Evolutionary conservation across 2,888 invertebrate genomes (phyloP).

Genomic region (Sinotaia quadrata): DNA sequence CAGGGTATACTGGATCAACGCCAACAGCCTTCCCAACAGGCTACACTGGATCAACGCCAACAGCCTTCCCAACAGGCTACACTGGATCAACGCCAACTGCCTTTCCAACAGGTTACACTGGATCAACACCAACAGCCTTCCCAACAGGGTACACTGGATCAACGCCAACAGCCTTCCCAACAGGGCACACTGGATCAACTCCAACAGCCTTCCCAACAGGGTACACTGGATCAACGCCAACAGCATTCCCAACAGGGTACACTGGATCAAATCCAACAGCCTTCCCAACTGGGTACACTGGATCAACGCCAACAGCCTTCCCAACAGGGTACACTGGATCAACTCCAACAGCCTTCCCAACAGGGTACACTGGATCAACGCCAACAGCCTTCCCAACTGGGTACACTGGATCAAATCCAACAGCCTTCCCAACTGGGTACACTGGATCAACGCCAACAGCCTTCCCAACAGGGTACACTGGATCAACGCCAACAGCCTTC

Average conservation of each 20-base stretch:
- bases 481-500: slow-evolving; percentile 33
- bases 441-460: slow-evolving; percentile 34
- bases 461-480: slow-evolving; percentile 23
- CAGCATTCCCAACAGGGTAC: too few species aligned
- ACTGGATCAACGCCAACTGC: background rate
- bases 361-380: slow-evolving; percentile 8
- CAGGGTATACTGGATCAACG: slow-evolving; percentile 25
- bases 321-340: slow-evolving; percentile 15
- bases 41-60: slow-evolving; percentile 44
- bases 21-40: slow-evolving; percentile 27
- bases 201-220: slow-evolving; percentile 27
- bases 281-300: slow-evolving; percentile 22
- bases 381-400: slow-evolving; percentile 27
- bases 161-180: too few species aligned
- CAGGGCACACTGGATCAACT: slow-evolving; percentile 6
- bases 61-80: background rate
- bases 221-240: too few species aligned
- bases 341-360: slow-evolving; percentile 32
- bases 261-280: slow-evolving; percentile 19
- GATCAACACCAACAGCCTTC: background rate
- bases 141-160: slow-evolving; percentile 16
- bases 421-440: slow-evolving; percentile 15
- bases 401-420: slow-evolving; percentile 11
- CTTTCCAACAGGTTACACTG: background rate
- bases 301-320: slow-evolving; percentile 33